Base-by-base conservation (phyloP, 2,113 vertebrate genomes). In the Ciconia stormi region DNA sequence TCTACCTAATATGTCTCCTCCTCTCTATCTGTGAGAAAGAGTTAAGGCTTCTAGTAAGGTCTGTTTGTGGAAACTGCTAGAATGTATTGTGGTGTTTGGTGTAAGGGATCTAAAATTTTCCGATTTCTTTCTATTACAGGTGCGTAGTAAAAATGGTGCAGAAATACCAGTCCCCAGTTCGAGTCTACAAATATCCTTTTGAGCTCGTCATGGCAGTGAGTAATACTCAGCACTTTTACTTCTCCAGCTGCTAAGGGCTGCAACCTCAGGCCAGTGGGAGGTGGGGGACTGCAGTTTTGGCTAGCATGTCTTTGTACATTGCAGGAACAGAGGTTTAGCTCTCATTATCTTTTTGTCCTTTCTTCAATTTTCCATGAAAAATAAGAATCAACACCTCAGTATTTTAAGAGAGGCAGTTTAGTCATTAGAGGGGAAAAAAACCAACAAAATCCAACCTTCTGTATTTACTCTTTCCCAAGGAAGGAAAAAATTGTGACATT, bases 191-290 rank as follows among this genome's bases (percentile, higher is more conserved):
- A 93, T 98, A 98, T 50, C 98, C 99, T 1, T 99, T 99, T 14
- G 99, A 99, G 90, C 97, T 99, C 72, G 98, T 99, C 96, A 99
- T 99, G 98, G 98, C 98, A 94, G 98, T 99, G 96, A 98, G 98
- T 99, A 92, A 30, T 14, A 10, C 62, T 72, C 73, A 77, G 90
- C 82, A 59, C 32, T 79, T 89, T 36, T 17, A 26, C 55, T 87
- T 50, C 76, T 78, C 52, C 47, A 46, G 87, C 87, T 87, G 72
- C 62, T 46, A 42, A 22, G 42, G 92, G 49, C 72, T 82, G 83
- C 30, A 56, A 11, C 44, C 42, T 82, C 38, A 14, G 46, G 70
- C 63, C 44, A 3, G 23, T 10, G 55, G 69, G 89, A 93, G 63
- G 38, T 62, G 82, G 58, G 66, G 16, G 14, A 18, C 84, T 87